A percentile compares a stretch with the other conserved stretches of the same genome.
These are phyloP conservation scores for Cantharis nigra DNA, from an alignment of 2,888 invertebrate genomes.

Conservation along the genomic window DNA sequence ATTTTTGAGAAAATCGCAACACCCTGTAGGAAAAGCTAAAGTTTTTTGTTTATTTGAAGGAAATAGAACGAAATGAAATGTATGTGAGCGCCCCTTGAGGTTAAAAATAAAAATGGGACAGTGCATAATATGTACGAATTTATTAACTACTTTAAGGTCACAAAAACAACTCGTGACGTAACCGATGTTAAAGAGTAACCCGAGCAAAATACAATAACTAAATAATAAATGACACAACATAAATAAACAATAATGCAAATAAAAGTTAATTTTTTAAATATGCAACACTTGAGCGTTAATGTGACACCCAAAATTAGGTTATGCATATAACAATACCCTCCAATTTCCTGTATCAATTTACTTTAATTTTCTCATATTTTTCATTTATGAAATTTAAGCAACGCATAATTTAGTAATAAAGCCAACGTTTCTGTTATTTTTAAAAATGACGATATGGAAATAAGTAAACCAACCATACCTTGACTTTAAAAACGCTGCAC, in stretches of 20 bases:
- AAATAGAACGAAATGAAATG: not conserved
- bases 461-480: constrained; percentile 8
- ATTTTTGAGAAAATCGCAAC: not conserved
- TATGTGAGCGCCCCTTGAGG: not conserved
- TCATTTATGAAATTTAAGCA: not conserved
- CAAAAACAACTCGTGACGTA: constrained; percentile 34
- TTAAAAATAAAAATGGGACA: constrained; percentile 8
- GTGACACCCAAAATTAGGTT: constrained; percentile 31
- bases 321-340: constrained; percentile 4
- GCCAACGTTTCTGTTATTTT: not conserved
- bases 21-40: not conserved
- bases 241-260: not conserved
- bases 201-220: not conserved
- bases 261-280: not conserved
- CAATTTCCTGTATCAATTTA: not conserved
- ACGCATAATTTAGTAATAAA: not conserved
- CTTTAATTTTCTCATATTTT: not conserved
- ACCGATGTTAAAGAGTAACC: constrained; percentile 32
- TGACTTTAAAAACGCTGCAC: not conserved
- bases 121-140: constrained; percentile 9
- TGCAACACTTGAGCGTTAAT: not conserved
- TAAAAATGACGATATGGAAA: not conserved
- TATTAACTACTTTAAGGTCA: constrained; percentile 28
- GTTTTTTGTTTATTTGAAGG: not conserved
- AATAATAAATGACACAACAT: not conserved